Base-by-base conservation (phyloP, 2,113 vertebrate genomes). In the Percopsis transmontana region DNA sequence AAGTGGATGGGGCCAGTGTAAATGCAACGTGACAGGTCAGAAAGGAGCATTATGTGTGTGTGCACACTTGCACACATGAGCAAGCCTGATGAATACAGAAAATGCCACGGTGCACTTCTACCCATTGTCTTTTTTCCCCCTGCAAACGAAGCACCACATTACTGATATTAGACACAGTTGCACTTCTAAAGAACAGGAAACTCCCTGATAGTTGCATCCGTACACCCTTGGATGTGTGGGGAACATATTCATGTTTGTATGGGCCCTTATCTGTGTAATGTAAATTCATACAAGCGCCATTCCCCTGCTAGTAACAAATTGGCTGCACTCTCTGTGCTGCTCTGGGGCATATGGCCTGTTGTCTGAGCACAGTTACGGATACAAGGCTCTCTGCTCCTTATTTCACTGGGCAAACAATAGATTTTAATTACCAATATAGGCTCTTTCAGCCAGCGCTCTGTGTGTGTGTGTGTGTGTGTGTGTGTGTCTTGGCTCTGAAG, bases 311-410 rank as follows among this genome's bases (percentile, higher is more conserved):
- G 77, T 69, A 82, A 71, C 50, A 80, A 68, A 72, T 73, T 73
- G 59, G 73, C 73, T 70, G 79, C 72, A 76, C 74, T 66, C 81
- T 79, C 38, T 72, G 55, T 60, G 20, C 60, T 42, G 68, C 77
- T 74, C 47, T 67, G 58, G 78, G 75, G 62, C 72, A 79, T 81
- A 66, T 82, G 84, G 75, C 71, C 68, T 63, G 75, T 80, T 82
- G 82, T 87, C 58, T 82, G 45, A 72, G 66, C 79, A 62, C 69
- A 70, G 74, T 70, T 45, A 79, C 73, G 76, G 77, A 84, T 80
- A 75, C 81, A 76, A 77, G 79, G 72, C 61, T 77, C 70, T 87
- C 79, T 84, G 82, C 84, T 87, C 83, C 72, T 87, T 87, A 77
- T 84, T 85, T 76, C 67, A 61, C 54, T 60, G 51, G 59, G 73